Evolutionary conservation across 2,113 vertebrate genomes (phyloP).

Genomic region (Peromyscus maniculatus): DNA sequence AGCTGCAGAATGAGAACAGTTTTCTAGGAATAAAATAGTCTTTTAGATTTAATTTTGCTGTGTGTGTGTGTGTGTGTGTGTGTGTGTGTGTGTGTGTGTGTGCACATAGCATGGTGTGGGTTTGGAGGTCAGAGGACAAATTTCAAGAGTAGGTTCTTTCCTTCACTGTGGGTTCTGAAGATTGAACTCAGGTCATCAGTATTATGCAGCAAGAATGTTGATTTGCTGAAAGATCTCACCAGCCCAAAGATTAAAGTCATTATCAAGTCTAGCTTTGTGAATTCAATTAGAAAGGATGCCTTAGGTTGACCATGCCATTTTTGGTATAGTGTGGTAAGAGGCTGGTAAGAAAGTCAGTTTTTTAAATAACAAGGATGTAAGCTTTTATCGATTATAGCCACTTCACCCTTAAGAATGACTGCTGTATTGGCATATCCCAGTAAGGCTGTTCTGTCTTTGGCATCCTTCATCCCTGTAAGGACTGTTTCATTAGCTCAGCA

Average conservation of each 20-base stretch:
- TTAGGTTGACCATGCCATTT: not conserved
- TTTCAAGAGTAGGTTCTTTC: not conserved
- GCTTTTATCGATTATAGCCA: not conserved
- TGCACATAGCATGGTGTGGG: not conserved
- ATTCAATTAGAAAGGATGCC: not conserved
- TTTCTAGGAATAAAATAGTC: not conserved
- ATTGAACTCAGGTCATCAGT: not conserved
- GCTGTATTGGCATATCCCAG: not conserved
- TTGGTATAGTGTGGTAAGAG: not conserved
- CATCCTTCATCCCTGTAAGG: not conserved
- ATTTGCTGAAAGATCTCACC: not conserved
- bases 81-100: not conserved
- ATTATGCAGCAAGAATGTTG: not conserved
- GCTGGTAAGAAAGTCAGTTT: not conserved
- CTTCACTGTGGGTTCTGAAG: not conserved
- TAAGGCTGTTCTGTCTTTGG: not conserved
- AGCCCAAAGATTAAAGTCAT: not conserved
- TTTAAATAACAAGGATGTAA: not conserved
- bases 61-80: not conserved
- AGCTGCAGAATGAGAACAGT: not conserved
- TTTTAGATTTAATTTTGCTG: not conserved
- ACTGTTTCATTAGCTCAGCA: not conserved
- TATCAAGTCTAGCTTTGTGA: not conserved
- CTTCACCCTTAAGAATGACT: not conserved
- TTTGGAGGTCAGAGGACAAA: not conserved